Evolutionary conservation across 2,113 vertebrate species (phyloP), one percentile per base, ranked within the genome.

Genomic region (Psittacula cyanocephala): DNA sequence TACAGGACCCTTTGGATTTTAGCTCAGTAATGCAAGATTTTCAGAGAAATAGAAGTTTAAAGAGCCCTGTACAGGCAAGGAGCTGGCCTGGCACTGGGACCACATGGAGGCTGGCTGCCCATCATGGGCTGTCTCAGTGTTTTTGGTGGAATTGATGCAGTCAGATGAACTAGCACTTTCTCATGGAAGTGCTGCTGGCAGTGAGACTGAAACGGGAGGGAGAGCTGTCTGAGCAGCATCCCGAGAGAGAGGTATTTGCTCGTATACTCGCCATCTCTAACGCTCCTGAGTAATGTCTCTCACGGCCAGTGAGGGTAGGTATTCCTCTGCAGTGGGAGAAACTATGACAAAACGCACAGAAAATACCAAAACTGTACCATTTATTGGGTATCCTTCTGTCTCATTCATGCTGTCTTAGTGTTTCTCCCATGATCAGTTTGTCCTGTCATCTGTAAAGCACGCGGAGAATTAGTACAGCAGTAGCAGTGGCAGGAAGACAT

Each of bases 161-260:
- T 50, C 15, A 7, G 72, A 27, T 3, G 8, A 91, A 59, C 4
- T 7, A 60, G 63, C 0, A 0, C 44, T 94, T 94, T 93, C 92
- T 94, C 79, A 77, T 86, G 85, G 67, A 94, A 88, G 33, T 28
- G 31, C 57, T 94, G 55, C 52, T 93, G 91, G 86, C 82, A 80
- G 44, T 29, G 57, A 91, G 67, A 62, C n/a, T 62, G 75, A 69
- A 72, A 62, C 3, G 7, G 53, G 49, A 90, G 79, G 53, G 71
- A 81, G 35, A 84, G 50, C 83, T 78, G 37, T 68, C 72, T 63
- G n/a, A 65, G 29, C 63, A 91, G 41, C 93, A 84, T 9, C 46
- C 55, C 1, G 5, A 59, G 78, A 69, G 44, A 50, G 22, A 60
- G 47, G 39, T 52, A 71, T 29, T 18, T 60, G 43, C 74, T 89